Evolutionary conservation across 2,888 invertebrate genomes (phyloP), one percentile per base, ranked within the genome.

Genomic region (Hoplodrina ambigua): DNA sequence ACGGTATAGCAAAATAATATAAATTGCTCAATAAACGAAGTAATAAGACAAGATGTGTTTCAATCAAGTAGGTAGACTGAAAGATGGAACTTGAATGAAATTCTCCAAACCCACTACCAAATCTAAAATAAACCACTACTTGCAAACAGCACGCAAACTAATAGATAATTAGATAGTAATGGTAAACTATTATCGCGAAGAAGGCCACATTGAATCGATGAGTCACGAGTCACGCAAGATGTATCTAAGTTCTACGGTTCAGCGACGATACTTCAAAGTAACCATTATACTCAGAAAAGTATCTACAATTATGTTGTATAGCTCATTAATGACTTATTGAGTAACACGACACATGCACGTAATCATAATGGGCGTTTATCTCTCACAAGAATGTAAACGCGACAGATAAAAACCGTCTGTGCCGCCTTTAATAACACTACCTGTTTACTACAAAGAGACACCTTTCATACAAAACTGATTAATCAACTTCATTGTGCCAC

Each of bases 401-500:
- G 60, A 73, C 46, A 69, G 84, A 83, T 84, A 85, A 82, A 82
- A 82, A 78, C 62, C 19, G 71, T 60, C 59, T 72, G 25, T 77
- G 78, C 71, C 67, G 50, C 73, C 46, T 70, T 53, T 73, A 74
- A 58, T 60, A 70, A 76, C 62, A 77, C 82, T 83, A 81, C 84
- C 78, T 85, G 78, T 81, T 83, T 80, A 59, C n/a, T 60, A 74
- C 58, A 67, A 69, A 69, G 68, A 80, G 44, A 69, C 66, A 75
- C 59, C 58, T 80, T 72, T 69, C 52, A 72, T 33, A 64, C 66
- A 72, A 67, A 79, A 72, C 44, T 19, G 19, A 64, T 72, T 80
- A 82, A 85, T 85, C 65, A 83, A 80, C 65, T 67, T 60, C 68
- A 77, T 77, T 85, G 67, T 84, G 68, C 75, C 71, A 68, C 30